These are phyloP conservation scores for Pseudococcus viburni DNA, from an alignment of 2,888 invertebrate genomes.

Conservation along the genomic window DNA sequence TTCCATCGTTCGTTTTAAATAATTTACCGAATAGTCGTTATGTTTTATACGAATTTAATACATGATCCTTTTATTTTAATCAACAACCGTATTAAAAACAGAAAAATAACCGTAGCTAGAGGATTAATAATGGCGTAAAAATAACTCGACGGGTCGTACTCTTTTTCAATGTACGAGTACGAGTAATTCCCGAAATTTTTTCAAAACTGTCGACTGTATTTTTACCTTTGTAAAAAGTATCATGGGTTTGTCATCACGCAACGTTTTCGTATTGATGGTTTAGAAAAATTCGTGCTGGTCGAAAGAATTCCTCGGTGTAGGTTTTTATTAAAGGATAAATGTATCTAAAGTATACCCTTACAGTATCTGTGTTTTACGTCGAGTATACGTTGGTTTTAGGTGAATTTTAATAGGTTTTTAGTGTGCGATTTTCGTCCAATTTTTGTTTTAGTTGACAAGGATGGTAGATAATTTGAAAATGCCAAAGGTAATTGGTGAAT, in stretches of 20 bases:
- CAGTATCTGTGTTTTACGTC: too few relatives aligned
- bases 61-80: constrained; percentile 20
- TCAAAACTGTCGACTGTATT: not conserved
- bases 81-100: not conserved
- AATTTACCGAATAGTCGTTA: not conserved
- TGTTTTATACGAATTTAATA: not conserved
- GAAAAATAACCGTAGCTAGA: not conserved
- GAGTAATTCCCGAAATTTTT: not conserved
- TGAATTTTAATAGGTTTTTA: too few relatives aligned
- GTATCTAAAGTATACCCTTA: too few relatives aligned
- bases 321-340: not conserved
- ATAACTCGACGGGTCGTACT: not conserved
- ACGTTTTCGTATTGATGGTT: not conserved
- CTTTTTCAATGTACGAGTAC: not conserved
- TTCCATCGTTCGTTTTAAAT: not conserved
- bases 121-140: not conserved
- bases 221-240: not conserved
- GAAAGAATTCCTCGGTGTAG: not conserved
- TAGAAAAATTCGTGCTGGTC: not conserved
- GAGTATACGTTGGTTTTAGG: too few relatives aligned
- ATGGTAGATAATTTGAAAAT: too few relatives aligned
- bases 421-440: too few relatives aligned
- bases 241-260: not conserved
- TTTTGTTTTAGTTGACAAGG: too few relatives aligned
- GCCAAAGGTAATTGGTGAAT: too few relatives aligned